These are phyloP conservation scores for Tachyglossus aculeatus DNA, from an alignment of 2,797 vertebrate species.

Conservation along the genomic window DNA sequence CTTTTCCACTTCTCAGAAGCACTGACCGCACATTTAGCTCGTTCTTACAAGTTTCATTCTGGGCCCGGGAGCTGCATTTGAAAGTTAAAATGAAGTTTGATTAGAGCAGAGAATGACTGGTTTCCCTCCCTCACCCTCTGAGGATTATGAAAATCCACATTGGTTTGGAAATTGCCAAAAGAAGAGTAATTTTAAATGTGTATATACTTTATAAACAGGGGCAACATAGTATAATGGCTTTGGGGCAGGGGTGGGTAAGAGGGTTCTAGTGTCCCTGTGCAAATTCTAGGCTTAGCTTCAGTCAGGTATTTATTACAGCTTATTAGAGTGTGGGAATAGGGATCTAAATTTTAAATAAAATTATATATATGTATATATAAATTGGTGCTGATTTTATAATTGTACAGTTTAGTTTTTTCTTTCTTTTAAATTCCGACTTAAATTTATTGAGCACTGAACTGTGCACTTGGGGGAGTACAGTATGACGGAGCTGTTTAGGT, in stretches of 20 bases:
- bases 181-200: neutral
- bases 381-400: slow-evolving; percentile 99
- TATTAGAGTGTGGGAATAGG: slow-evolving; percentile 98
- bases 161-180: slow-evolving; percentile 1
- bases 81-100: neutral
- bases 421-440: slow-evolving; percentile 96
- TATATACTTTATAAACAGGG: too few species aligned
- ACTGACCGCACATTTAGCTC: neutral
- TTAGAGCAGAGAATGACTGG: neutral
- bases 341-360: slow-evolving; percentile 99
- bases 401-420: slow-evolving; percentile 96
- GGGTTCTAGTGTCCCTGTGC: too few species aligned
- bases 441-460: too few species aligned
- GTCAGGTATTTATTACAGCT: too few species aligned
- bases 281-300: too few species aligned
- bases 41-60: neutral
- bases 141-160: neutral
- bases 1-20: too few species aligned
- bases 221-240: too few species aligned
- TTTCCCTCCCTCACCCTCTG: neutral
- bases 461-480: too few species aligned
- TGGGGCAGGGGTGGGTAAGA: too few species aligned
- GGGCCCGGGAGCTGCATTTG: neutral
- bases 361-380: slow-evolving; percentile 98
- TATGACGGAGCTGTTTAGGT: too few species aligned